These are phyloP conservation scores for Pasiphila rectangulata DNA, from an alignment of 2,888 invertebrate genomes.

Conservation along the genomic window DNA sequence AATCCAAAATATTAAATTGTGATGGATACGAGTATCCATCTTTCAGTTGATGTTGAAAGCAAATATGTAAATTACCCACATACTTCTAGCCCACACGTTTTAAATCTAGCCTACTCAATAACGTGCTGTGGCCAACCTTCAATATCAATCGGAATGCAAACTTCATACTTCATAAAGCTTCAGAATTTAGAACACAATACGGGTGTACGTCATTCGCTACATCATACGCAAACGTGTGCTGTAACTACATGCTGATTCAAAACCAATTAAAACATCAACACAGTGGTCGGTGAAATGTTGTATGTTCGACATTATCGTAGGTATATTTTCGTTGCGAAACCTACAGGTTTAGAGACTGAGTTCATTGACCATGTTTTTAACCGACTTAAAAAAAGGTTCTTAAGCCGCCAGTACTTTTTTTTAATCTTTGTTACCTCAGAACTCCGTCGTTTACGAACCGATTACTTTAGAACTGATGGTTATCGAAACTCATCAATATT, in stretches of 20 bases:
- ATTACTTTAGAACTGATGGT: no score
- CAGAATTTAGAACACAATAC: constrained; percentile 24
- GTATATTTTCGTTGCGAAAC: no score
- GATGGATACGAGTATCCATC: constrained; percentile 27
- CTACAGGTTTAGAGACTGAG: no score
- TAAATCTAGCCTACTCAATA: constrained; percentile 27
- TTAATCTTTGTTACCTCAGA: no score
- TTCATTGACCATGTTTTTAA: no score
- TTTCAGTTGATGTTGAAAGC: constrained; percentile 24
- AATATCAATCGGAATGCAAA: constrained; percentile 26
- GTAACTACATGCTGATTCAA: neutral
- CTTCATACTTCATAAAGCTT: constrained; percentile 21
- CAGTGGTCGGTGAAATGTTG: no score
- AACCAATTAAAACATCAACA: neutral
- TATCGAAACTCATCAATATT: no score
- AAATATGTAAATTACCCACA: constrained; percentile 31
- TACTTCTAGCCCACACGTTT: constrained; percentile 30
- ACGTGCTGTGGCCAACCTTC: constrained; percentile 27
- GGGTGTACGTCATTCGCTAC: neutral
- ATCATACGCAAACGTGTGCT: neutral
- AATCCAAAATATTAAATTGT: constrained; percentile 30
- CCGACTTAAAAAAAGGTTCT: no score
- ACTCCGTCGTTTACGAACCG: no score
- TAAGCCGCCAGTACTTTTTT: no score
- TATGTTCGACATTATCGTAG: no score